These are phyloP conservation scores for Archaeoteleia sp. DNA, from an alignment of 2,888 invertebrate genomes.

Conservation along the genomic window DNA sequence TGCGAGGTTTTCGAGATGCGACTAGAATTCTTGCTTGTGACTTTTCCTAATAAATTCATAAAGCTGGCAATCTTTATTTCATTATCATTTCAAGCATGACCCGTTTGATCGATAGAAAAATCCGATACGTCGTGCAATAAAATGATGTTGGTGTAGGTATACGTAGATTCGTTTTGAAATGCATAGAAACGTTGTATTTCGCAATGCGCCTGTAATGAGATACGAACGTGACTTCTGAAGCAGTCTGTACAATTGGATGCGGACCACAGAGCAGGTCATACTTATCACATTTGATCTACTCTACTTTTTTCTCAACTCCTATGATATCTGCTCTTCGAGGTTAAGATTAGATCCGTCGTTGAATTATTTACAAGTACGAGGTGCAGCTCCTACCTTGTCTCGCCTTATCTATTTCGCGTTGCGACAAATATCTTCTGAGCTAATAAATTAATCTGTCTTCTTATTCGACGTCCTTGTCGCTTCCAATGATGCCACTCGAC, in stretches of 20 bases:
- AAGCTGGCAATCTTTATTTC: slow-evolving; percentile 19
- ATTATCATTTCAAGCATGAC: slow-evolving; percentile 29
- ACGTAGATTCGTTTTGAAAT: slow-evolving; percentile 34
- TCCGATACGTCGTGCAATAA: slow-evolving; percentile 20
- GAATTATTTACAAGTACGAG: slow-evolving; percentile 29
- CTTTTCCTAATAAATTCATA: slow-evolving; percentile 29
- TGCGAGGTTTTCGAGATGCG: slow-evolving; percentile 15
- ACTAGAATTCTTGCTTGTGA: slow-evolving; percentile 23
- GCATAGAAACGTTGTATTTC: slow-evolving; percentile 31
- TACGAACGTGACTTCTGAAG: slow-evolving; percentile 39
- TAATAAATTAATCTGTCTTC: slow-evolving; percentile 25
- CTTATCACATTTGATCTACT: slow-evolving; percentile 28
- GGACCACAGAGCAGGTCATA: slow-evolving; percentile 27
- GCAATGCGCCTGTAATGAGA: slow-evolving; percentile 38
- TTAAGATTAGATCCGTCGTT: slow-evolving; percentile 26
- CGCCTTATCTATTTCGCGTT: slow-evolving; percentile 13
- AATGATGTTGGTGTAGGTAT: slow-evolving; percentile 23
- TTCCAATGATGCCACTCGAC: neutral
- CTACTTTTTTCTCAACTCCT: slow-evolving; percentile 18
- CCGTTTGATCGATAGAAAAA: slow-evolving; percentile 25
- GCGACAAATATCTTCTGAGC: slow-evolving; percentile 22
- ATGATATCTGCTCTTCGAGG: slow-evolving; percentile 11
- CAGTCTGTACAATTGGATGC: slow-evolving; percentile 25
- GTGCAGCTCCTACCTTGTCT: slow-evolving; percentile 13
- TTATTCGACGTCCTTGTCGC: slow-evolving; percentile 7